Evolutionary conservation across 2,113 vertebrate species (phyloP), one percentile per base, ranked within the genome.

Genomic region (Sander lucioperca): DNA sequence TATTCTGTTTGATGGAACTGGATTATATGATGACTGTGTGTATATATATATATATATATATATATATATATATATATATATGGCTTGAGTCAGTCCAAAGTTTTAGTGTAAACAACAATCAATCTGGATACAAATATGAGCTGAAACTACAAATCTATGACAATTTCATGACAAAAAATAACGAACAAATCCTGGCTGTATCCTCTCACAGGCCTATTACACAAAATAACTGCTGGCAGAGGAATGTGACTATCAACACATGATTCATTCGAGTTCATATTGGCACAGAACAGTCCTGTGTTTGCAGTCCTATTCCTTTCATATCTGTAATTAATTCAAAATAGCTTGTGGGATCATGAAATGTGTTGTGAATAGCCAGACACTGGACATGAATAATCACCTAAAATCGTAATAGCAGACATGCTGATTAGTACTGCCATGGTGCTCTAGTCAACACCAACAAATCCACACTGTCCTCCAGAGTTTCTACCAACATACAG

Each of bases 401-500:
- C 21, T 61, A n/a, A 36, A 61, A 61, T 13, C 53, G 66, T 57
- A 25, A 53, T 53, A 48, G 45, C 56, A 56, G 43, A 67, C 25
- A 36, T n/a, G 30, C 12, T 81, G 59, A 74, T 45, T 57, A 51
- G 47, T 67, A 0, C 19, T 39, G 77, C 59, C 56, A 58, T 54
- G 43, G 16, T 7, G 21, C 36, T 71, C 25, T 10, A 23, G 23
- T 75, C 10, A 23, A 51, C 58, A 66, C 48, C 43, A 56, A 10
- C 21, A 48, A 64, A 58, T 86, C 64, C 50, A 75, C 75, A 65
- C 56, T 43, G 56, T 48, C 62, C 67, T 69, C 75, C 70, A 83
- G 63, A 87, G 68, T 64, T 61, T 58, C 68, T 43, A 0, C 47
- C 79, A 50, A 33, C 39, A 27, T 3, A n/a, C 23, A 3, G 7